phyloP scores from a whole-genome alignment of 2,888 invertebrate genomes.

The Prosopocoilus inquinatus region DNA sequence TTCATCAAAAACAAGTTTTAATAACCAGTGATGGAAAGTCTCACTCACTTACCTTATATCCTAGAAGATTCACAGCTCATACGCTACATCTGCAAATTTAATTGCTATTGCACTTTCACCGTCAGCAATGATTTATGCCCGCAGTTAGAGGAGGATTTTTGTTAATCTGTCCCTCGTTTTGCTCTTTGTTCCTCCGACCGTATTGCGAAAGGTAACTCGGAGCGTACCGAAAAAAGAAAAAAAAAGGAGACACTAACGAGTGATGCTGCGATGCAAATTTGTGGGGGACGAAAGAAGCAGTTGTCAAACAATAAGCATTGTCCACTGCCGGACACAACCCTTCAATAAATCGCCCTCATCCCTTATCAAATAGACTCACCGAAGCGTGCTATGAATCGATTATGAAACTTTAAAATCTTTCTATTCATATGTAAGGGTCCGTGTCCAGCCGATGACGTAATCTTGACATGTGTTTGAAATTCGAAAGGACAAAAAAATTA shows the following conservation, averaged over 20 bases:
- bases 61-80: too few relatives aligned
- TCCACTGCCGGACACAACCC: conserved; percentile 28
- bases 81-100: too few relatives aligned
- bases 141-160: too few relatives aligned
- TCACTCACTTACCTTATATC: too few relatives aligned
- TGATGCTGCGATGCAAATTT: conserved; percentile 11
- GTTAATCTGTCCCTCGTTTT: too few relatives aligned
- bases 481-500: conserved; percentile 5
- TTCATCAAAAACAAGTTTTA: background rate
- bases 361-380: conserved; percentile 22
- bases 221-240: too few relatives aligned
- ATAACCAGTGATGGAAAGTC: too few relatives aligned
- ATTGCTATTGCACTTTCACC: too few relatives aligned
- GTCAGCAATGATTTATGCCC: too few relatives aligned
- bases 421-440: conserved; percentile 22
- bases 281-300: conserved; percentile 22
- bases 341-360: conserved; percentile 24
- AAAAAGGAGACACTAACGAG: background rate
- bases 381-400: conserved; percentile 32
- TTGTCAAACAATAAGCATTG: conserved; percentile 26
- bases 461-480: conserved; percentile 25
- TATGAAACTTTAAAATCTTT: conserved; percentile 21
- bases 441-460: conserved; percentile 25
- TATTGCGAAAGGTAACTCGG: too few relatives aligned
- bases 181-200: too few relatives aligned